These are phyloP conservation scores for Gambusia holbrooki DNA, from an alignment of 2,113 vertebrate species.

Conservation along the genomic window DNA sequence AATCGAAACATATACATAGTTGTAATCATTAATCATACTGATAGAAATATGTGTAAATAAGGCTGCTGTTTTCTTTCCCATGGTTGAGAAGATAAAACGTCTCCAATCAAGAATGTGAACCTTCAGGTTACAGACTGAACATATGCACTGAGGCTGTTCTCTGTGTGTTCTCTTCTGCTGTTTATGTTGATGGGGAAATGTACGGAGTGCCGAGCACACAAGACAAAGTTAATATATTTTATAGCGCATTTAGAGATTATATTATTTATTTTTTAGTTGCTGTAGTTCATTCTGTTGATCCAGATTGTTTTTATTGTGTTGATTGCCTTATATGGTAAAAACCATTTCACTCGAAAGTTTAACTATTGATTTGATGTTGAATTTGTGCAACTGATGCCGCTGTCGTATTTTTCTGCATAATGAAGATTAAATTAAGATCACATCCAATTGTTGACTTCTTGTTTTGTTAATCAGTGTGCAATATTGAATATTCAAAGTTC, in stretches of 20 bases:
- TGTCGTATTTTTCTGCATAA: neutral
- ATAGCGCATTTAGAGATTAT: conserved; percentile 5
- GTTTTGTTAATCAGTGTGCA: neutral
- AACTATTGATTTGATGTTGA: neutral
- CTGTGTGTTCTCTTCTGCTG: conserved; percentile 29
- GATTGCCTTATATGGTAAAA: conserved; percentile 7
- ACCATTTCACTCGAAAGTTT: conserved; percentile 16
- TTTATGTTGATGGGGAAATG: conserved; percentile 32
- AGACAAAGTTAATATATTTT: conserved; percentile 28
- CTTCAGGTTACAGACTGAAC: conserved; percentile 15
- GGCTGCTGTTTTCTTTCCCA: neutral
- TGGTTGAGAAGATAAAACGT: neutral
- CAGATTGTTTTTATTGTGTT: neutral
- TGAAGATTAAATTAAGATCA: neutral
- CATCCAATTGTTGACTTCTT: neutral
- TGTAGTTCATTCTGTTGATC: conserved; percentile 24
- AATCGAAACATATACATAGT: conserved; percentile 2
- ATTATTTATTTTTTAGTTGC: conserved; percentile 8
- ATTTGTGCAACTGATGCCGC: neutral
- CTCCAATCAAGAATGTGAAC: conserved; percentile 32
- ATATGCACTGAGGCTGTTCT: conserved; percentile 46
- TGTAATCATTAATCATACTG: neutral
- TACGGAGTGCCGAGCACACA: conserved; percentile 11
- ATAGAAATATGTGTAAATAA: neutral
- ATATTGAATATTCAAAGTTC: neutral